Evolutionary conservation across 2,113 vertebrate genomes (phyloP).

Genomic region (Piaya cayana): DNA sequence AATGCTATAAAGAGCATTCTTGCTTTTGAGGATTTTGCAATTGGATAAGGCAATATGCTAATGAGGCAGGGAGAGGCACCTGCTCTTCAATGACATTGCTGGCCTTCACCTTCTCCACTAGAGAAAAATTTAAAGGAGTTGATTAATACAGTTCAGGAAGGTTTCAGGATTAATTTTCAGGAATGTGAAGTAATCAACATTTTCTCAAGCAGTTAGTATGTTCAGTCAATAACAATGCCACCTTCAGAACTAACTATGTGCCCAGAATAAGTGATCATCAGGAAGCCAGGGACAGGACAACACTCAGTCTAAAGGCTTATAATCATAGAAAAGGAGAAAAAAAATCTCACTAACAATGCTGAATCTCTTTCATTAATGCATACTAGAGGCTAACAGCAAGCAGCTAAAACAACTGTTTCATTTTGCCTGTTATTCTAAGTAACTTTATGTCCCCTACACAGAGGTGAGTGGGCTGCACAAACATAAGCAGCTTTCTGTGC

Average conservation of each 20-base stretch:
- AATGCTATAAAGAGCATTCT: background rate
- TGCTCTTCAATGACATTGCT: slow-evolving; percentile 27
- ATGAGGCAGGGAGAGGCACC: slow-evolving; percentile 44
- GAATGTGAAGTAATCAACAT: slow-evolving; percentile 65
- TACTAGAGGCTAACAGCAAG: background rate
- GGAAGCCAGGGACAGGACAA: background rate
- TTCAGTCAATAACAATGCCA: slow-evolving; percentile 63
- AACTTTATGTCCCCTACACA: background rate
- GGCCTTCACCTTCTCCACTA: slow-evolving; percentile 27
- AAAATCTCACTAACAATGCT: background rate
- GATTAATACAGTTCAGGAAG: slow-evolving; percentile 59
- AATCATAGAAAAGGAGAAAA: background rate
- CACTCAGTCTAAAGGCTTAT: background rate
- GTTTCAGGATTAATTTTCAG: slow-evolving; percentile 69
- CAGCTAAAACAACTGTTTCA: background rate
- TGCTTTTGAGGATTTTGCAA: background rate
- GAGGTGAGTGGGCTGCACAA: background rate
- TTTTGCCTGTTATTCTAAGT: background rate
- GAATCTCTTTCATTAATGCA: background rate
- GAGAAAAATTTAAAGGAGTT: slow-evolving; percentile 52
- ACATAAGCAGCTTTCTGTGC: background rate
- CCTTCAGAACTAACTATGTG: slow-evolving; percentile 42
- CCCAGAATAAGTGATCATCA: slow-evolving; percentile 18
- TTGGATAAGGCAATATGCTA: slow-evolving; percentile 36
- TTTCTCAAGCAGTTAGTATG: slow-evolving; percentile 53